phyloP scores from a whole-genome alignment of 2,797 vertebrate genomes.

The Acanthiza pusilla region DNA sequence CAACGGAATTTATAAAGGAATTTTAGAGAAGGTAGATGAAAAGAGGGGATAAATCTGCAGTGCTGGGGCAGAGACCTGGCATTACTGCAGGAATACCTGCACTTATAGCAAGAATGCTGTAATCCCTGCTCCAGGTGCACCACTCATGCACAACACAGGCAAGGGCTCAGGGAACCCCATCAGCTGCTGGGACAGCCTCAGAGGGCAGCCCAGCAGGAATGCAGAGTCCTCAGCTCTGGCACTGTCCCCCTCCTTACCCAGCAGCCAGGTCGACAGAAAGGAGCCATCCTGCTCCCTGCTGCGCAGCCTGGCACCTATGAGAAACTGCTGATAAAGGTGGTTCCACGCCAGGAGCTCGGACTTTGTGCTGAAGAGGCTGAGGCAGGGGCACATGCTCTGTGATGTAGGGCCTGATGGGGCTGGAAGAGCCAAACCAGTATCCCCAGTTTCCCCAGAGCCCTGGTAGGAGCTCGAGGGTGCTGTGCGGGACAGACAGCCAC shows the following conservation, averaged over 20 bases:
- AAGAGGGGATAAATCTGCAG: not conserved
- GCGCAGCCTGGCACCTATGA: not conserved
- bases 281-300: not conserved
- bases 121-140: not conserved
- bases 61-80: not conserved
- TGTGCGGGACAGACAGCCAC: rapidly evolving
- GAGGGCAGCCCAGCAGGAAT: not conserved
- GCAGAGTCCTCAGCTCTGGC: not conserved
- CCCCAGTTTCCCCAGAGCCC: not conserved
- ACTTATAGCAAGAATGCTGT: not conserved
- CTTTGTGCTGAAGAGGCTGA: conserved; percentile 4
- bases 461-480: rapidly evolving
- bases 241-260: not conserved
- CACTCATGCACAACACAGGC: rapidly evolving
- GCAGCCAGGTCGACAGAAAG: not conserved
- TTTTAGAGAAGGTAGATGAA: not conserved
- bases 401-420: not conserved
- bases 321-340: not conserved
- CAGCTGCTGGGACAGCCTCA: not conserved
- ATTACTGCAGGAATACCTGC: not conserved
- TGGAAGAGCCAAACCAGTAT: not conserved
- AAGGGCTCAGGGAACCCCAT: not conserved
- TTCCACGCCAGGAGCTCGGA: not conserved
- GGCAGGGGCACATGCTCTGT: not conserved
- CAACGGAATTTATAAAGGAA: not conserved